These are phyloP conservation scores for Limosa lapponica DNA, from an alignment of 2,797 vertebrate species.

Conservation along the genomic window DNA sequence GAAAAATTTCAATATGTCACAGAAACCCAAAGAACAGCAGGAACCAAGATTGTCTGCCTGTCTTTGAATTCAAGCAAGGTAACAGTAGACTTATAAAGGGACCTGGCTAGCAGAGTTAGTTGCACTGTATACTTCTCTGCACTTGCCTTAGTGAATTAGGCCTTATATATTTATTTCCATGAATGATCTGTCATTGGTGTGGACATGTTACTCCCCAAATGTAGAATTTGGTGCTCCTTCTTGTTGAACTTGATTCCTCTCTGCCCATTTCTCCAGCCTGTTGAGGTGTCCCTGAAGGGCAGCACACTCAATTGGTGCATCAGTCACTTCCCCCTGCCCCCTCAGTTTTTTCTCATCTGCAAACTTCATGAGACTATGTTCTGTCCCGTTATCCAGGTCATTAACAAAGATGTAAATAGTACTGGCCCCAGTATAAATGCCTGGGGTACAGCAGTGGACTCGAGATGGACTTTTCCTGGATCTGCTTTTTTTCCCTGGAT, in stretches of 20 bases:
- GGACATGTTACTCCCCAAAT: not conserved
- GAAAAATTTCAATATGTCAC: not conserved
- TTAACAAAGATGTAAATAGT: not conserved
- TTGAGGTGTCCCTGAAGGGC: not conserved
- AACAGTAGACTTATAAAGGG: not conserved
- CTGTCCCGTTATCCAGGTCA: not conserved
- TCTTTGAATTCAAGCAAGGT: not conserved
- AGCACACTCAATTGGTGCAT: not conserved
- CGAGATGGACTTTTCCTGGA: not conserved
- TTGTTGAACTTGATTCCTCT: not conserved
- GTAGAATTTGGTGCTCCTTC: not conserved
- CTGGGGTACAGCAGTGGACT: not conserved
- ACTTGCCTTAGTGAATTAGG: not conserved
- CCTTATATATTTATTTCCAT: not conserved
- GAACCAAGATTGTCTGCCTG: not conserved
- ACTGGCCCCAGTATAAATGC: not conserved
- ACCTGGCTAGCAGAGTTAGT: not conserved
- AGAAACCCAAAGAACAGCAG: not conserved
- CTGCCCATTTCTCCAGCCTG: not conserved
- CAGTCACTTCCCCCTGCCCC: fast-evolving
- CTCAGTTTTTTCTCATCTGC: not conserved
- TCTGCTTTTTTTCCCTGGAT: not conserved
- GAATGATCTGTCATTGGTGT: not conserved
- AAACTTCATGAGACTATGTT: not conserved
- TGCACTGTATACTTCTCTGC: not conserved